Evolutionary conservation across 1,140 invertebrate species (phyloP).

Genomic region (Pogonomyrmex barbatus): DNA sequence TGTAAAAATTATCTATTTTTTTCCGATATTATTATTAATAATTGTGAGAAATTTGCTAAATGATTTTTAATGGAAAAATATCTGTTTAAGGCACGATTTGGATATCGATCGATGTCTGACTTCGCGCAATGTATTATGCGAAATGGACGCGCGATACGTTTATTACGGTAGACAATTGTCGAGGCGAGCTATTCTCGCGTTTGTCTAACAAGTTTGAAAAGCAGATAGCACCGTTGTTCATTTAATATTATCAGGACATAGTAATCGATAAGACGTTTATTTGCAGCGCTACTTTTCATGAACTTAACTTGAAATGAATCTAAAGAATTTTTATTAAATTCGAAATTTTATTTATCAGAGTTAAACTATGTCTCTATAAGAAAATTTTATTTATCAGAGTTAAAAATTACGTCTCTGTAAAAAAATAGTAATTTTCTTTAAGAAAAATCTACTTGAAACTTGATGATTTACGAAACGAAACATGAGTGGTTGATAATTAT

Average conservation of each 20-base stretch:
- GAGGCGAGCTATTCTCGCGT: conserved; percentile 43
- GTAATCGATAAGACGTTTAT: not conserved
- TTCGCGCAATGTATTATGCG: conserved; percentile 65
- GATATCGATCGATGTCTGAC: conserved; percentile 23
- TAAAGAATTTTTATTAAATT: conserved; percentile 1
- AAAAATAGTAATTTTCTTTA: too few species aligned
- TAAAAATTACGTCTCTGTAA: too few species aligned
- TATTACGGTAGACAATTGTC: conserved; percentile 59
- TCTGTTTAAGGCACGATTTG: not conserved
- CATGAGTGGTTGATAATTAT: too few species aligned
- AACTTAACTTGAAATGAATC: not conserved
- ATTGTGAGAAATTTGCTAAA: not conserved
- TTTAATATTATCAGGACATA: not conserved
- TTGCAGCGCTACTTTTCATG: not conserved
- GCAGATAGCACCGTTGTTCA: not conserved
- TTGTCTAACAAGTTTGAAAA: conserved; percentile 52
- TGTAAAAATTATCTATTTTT: not conserved
- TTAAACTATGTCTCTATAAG: not conserved
- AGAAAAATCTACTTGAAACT: too few species aligned
- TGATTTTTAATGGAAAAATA: not conserved
- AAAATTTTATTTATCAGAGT: not conserved
- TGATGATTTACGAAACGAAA: too few species aligned
- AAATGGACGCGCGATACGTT: conserved; percentile 60
- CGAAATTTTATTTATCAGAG: not conserved
- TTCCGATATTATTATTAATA: not conserved